Evolutionary conservation across 1,140 invertebrate species (phyloP).

Genomic region (Stegodyphus dumicola): DNA sequence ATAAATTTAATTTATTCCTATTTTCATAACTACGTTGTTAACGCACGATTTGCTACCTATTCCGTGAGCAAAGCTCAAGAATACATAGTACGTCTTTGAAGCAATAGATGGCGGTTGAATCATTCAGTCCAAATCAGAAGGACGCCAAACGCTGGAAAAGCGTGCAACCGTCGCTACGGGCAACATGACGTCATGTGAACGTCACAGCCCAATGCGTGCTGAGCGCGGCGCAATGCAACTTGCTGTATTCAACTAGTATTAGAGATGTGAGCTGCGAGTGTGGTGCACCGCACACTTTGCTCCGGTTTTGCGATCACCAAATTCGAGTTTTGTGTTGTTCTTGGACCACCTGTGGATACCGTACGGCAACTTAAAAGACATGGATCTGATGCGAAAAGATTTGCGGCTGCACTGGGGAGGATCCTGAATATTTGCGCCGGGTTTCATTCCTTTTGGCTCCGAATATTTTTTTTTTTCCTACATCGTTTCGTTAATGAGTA

Average conservation of each 20-base stretch:
- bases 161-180: conserved; percentile 34
- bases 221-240: conserved; percentile 6
- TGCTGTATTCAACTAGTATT: conserved; percentile 16
- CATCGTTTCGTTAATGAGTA: conserved; percentile 19
- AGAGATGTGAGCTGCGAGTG: conserved; percentile 17
- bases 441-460: neutral
- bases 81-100: too few relatives aligned
- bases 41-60: too few relatives aligned
- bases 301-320: conserved; percentile 18
- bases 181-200: conserved; percentile 33
- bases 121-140: too few relatives aligned
- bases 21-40: too few relatives aligned
- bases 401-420: neutral
- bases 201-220: neutral
- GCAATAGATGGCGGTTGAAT: too few relatives aligned
- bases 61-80: too few relatives aligned
- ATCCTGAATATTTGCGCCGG: neutral
- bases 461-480: conserved; percentile 5
- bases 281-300: conserved; percentile 5
- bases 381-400: neutral
- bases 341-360: conserved; percentile 54
- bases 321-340: conserved; percentile 38
- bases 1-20: too few relatives aligned
- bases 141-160: neutral
- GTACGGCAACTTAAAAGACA: neutral